Conservation (phyloP, 2,797 vertebrate species). For the Allobates femoralis region DNA sequence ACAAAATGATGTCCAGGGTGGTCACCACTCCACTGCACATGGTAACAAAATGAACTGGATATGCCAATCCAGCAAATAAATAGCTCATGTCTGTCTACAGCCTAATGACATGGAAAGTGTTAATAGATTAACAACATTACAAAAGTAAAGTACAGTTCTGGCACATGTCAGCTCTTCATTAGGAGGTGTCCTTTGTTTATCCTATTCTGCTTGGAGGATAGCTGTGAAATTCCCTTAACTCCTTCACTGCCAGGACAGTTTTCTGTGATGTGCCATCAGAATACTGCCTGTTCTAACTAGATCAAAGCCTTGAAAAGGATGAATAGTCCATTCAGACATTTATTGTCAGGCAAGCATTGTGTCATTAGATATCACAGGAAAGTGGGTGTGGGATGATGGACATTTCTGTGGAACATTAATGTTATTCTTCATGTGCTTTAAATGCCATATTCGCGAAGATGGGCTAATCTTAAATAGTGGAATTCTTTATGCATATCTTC, state of each 20-base stretch:
- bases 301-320: conserved; percentile 51
- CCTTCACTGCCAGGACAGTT: conserved; percentile 17
- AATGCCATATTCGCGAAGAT: conserved; percentile 10
- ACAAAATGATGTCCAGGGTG: no score
- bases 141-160: background rate
- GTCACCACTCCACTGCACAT: background rate
- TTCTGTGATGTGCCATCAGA: conserved; percentile 4
- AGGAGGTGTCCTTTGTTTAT: conserved; percentile 34
- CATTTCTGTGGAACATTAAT: conserved; percentile 40
- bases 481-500: conserved; percentile 22
- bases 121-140: background rate
- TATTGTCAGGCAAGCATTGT: conserved; percentile 42
- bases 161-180: conserved; percentile 37
- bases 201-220: conserved; percentile 39
- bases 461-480: conserved; percentile 18
- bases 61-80: background rate
- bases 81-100: background rate
- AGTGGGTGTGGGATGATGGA: conserved; percentile 28
- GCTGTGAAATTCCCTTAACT: conserved; percentile 56
- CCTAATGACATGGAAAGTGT: background rate
- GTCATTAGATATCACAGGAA: conserved; percentile 34
- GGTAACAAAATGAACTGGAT: background rate
- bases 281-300: conserved; percentile 13
- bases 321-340: conserved; percentile 46
- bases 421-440: conserved; percentile 17